Base-by-base conservation (phyloP, 2,113 vertebrate species). In the Gymnogyps californianus region DNA sequence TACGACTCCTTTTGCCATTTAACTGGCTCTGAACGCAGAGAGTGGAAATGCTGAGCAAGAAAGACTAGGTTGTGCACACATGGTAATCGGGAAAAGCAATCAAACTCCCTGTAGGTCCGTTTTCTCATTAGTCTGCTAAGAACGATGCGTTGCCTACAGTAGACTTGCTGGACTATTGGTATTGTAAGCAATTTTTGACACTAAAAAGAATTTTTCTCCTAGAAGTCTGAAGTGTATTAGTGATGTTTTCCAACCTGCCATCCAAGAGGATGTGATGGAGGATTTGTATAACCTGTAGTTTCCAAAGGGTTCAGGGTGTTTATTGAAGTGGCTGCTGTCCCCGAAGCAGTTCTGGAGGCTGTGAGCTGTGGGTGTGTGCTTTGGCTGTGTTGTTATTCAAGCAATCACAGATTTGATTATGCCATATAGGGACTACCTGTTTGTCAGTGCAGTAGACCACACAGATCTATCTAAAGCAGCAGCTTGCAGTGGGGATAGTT, bases 1-100 rank as follows among this genome's bases (percentile, higher is more conserved):
- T 19, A 0, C 0, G 14, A 15, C 38, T 79, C 52, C 87, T 67
- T 31, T 29, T 65, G 72, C 86, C 28, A 4, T 61, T 67, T 19
- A 36, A 15, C 62, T 72, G 81, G 7, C 86, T 93, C 79, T 10
- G 72, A 89, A 29, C 2, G 0, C 66, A 24, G 69, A 64, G 66
- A 9, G 13, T 42, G 54, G 54, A 44, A 96, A 54, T 96, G 97
- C 94, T 90, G 87, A 95, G 95, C 89, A 6, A 66, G 95, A 92
- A 82, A 49, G 66, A 83, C 77, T 26, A 42, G 91, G 91, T 66
- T 72, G 87, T 85, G 84, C 70, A 25, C 49, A 5, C 77, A 9
- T 2, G 36, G 6, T 44, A 21, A 12, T 18, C 1, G 2, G 77
- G n/a, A 66, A 82, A 58, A 90, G 70, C 74, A 61, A 0, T 19